phyloP scores from a whole-genome alignment of 1,140 invertebrate species.

The Arion vulgaris region DNA sequence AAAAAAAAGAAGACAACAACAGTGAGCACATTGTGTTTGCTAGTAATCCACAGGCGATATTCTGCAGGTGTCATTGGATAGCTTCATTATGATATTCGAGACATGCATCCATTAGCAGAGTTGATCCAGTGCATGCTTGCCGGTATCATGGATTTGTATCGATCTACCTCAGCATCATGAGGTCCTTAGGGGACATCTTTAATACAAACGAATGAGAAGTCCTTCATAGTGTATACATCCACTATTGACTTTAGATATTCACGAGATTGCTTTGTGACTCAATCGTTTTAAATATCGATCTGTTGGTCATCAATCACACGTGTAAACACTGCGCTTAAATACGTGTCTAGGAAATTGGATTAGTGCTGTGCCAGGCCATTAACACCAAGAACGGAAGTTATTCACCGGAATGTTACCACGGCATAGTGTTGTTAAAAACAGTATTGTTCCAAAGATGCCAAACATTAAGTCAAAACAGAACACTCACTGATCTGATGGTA shows the following conservation, averaged over 20 bases:
- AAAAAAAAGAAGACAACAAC: too few relatives aligned
- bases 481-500: too few relatives aligned
- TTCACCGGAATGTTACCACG: neutral
- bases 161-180: neutral
- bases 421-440: neutral
- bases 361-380: slow-evolving; percentile 1
- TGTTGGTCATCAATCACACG: slow-evolving; percentile 7
- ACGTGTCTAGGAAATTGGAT: neutral
- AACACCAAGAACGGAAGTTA: neutral
- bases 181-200: slow-evolving; percentile 14
- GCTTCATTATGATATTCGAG: neutral
- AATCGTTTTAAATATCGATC: slow-evolving; percentile 13
- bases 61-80: neutral
- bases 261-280: slow-evolving; percentile 7
- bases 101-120: neutral
- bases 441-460: neutral
- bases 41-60: neutral
- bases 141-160: slow-evolving; percentile 5
- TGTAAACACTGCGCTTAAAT: neutral
- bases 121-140: slow-evolving; percentile 3
- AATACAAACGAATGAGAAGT: slow-evolving; percentile 4
- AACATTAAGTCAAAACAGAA: too few relatives aligned
- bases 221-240: neutral
- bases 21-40: too few relatives aligned
- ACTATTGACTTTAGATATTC: neutral